These are phyloP conservation scores for Schizaphis graminum DNA, from an alignment of 2,888 invertebrate species.

Conservation along the genomic window DNA sequence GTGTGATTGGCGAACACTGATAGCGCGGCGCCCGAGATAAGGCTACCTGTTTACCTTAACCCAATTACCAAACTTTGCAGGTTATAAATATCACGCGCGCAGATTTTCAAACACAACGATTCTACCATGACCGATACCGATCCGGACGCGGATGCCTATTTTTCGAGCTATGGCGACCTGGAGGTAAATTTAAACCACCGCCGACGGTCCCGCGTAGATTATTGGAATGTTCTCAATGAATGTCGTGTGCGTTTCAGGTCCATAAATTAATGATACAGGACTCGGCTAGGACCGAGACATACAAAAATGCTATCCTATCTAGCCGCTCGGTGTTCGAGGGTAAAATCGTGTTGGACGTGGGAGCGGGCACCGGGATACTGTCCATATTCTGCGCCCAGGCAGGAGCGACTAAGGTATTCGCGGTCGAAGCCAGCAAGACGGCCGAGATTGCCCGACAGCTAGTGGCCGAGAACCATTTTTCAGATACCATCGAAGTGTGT, in stretches of 20 bases:
- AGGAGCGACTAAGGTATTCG: constrained; percentile 89
- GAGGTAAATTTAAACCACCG: constrained; percentile 74
- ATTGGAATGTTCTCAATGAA: background rate
- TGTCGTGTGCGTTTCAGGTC: constrained; percentile 74
- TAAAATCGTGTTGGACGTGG: constrained; percentile 88
- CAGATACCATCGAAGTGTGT: constrained; percentile 77
- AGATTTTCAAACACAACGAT: constrained; percentile 44
- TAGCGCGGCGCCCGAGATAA: background rate
- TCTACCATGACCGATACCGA: background rate
- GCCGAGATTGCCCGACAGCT: constrained; percentile 78
- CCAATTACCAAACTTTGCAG: constrained; percentile 13
- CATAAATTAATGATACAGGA: constrained; percentile 87
- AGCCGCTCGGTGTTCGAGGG: constrained; percentile 79
- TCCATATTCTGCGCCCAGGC: constrained; percentile 91
- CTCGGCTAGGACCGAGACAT: constrained; percentile 81
- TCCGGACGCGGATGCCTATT: constrained; percentile 69
- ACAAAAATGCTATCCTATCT: constrained; percentile 82
- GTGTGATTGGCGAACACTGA: background rate
- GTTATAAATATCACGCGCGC: constrained; percentile 54
- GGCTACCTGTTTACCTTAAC: background rate
- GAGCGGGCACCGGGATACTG: constrained; percentile 89
- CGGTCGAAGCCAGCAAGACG: constrained; percentile 85
- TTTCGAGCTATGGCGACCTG: constrained; percentile 81
- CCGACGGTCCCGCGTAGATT: background rate
- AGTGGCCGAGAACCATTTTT: constrained; percentile 80